Conservation (phyloP, 1,140 invertebrate species). For the Diorhabda carinulata region DNA sequence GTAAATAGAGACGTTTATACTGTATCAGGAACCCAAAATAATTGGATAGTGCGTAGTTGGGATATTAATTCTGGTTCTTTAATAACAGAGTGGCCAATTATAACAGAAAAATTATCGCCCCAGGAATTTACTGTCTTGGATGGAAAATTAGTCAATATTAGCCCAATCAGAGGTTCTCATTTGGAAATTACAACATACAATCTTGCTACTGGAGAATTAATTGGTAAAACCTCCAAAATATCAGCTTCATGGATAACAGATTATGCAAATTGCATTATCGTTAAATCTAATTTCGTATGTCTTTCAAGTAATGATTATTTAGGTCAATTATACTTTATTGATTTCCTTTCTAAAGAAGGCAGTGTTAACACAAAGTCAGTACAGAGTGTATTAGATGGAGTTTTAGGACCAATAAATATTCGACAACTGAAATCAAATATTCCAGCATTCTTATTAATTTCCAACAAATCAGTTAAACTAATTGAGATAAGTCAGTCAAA, state of each 20-base stretch:
- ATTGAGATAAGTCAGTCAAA: constrained; percentile 30
- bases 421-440: constrained; percentile 25
- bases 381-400: constrained; percentile 24
- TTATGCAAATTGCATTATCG: constrained; percentile 58
- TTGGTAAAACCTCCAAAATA: constrained; percentile 55
- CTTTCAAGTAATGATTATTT: constrained; percentile 49
- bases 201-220: constrained; percentile 61
- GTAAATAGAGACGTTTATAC: constrained; percentile 64
- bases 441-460: constrained; percentile 36
- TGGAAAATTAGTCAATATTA: constrained; percentile 61
- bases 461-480: constrained; percentile 35
- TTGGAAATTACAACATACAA: constrained; percentile 69
- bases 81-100: constrained; percentile 59
- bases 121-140: constrained; percentile 45
- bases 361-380: constrained; percentile 31
- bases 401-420: constrained; percentile 23
- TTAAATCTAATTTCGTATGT: constrained; percentile 62
- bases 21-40: constrained; percentile 63
- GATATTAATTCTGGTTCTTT: constrained; percentile 64
- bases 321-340: constrained; percentile 37
- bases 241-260: constrained; percentile 61
- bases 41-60: constrained; percentile 73
- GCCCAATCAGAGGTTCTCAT: constrained; percentile 61
- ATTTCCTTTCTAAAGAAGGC: constrained; percentile 30
- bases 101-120: constrained; percentile 49